A percentile compares a stretch with the other conserved stretches of the same genome.
Conservation (phyloP, 2,113 vertebrate genomes). For the Gymnorhina tibicen region DNA sequence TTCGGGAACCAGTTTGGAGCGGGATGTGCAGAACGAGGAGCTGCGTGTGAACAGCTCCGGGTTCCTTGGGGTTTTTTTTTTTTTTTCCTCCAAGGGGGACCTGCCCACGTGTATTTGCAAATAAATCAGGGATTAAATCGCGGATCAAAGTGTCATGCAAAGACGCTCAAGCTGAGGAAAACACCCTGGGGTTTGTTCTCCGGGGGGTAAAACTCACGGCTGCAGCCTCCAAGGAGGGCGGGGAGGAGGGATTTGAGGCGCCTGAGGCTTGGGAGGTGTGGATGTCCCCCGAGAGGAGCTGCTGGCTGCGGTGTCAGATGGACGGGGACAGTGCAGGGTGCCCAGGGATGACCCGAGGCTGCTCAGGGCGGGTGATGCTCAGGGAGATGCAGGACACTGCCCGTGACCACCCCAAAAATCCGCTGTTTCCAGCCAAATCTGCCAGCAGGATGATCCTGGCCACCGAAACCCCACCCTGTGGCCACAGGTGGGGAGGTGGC, state of each 20-base stretch:
- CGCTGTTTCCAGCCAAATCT: neutral
- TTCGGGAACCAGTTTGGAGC: slow-evolving; percentile 3
- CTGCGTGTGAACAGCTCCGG: neutral
- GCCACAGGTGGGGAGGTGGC: accelerated
- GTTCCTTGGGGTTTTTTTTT: neutral
- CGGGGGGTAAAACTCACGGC: neutral
- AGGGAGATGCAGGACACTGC: neutral
- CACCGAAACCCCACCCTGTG: accelerated
- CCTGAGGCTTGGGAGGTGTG: neutral
- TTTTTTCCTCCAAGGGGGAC: neutral
- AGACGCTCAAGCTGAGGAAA: neutral
- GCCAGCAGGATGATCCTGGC: neutral
- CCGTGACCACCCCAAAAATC: neutral
- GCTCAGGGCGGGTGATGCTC: neutral
- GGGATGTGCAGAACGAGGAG: neutral
- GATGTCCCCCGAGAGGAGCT: neutral
- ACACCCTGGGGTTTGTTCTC: neutral
- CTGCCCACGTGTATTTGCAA: neutral
- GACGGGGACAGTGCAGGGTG: neutral
- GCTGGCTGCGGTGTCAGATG: neutral
- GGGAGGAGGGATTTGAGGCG: neutral
- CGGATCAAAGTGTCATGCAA: neutral
- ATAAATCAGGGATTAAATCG: neutral
- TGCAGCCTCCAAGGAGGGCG: neutral
- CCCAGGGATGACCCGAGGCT: no score